phyloP scores from a whole-genome alignment of 1,140 invertebrate species.

The Drosophila sucinea region DNA sequence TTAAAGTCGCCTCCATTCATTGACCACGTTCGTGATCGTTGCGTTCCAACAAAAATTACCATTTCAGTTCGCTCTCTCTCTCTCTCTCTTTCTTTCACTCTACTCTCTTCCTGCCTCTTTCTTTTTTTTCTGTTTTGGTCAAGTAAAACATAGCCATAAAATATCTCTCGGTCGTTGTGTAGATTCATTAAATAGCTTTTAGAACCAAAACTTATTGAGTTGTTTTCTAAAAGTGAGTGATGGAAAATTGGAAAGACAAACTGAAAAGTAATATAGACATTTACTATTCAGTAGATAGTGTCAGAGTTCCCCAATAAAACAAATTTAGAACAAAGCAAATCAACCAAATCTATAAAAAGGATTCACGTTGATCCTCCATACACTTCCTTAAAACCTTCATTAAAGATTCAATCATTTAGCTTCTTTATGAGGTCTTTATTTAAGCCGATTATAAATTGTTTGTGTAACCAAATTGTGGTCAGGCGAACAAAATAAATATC shows the following conservation, averaged over 20 bases:
- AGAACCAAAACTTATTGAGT: background rate
- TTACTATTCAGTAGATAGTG: background rate
- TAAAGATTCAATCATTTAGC: constrained; percentile 5
- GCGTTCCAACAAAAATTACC: constrained; percentile 4
- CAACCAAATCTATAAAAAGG: background rate
- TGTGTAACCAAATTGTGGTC: constrained; percentile 48
- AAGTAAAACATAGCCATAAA: constrained; percentile 3
- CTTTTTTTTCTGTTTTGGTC: background rate
- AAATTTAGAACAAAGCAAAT: too few relatives aligned
- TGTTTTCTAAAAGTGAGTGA: background rate
- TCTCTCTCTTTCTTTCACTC: background rate
- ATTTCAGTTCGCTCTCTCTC: background rate
- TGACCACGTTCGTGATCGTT: constrained; percentile 34
- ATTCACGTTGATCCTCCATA: background rate
- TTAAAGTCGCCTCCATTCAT: constrained; percentile 14
- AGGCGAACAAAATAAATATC: constrained; percentile 33
- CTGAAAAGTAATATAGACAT: background rate
- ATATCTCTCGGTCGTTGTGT: background rate
- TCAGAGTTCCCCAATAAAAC: background rate
- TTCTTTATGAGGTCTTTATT: constrained; percentile 1
- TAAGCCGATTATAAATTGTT: constrained; percentile 38
- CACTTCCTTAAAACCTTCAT: background rate
- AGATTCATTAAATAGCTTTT: background rate
- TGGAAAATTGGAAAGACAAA: background rate
- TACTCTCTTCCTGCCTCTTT: background rate